These are phyloP conservation scores for Drosophila incognita DNA, from an alignment of 2,888 invertebrate genomes.

Conservation along the genomic window DNA sequence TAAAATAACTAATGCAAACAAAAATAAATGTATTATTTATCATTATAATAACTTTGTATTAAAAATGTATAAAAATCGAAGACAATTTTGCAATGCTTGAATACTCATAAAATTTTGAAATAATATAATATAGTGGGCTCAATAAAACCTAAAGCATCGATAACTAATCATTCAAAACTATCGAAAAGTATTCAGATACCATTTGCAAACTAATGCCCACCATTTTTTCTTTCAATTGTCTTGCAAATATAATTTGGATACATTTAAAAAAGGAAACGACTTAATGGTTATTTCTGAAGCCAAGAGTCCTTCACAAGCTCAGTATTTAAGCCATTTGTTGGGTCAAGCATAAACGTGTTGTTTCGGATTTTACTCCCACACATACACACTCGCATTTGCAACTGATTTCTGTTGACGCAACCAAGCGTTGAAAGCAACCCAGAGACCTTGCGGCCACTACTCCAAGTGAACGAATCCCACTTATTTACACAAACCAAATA, in stretches of 20 bases:
- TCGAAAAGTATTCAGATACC: neutral
- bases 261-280: slow-evolving; percentile 2
- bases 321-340: slow-evolving; percentile 30
- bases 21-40: neutral
- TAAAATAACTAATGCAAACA: no score
- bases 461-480: slow-evolving; percentile 26
- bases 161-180: neutral
- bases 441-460: slow-evolving; percentile 35
- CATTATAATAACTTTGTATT: neutral
- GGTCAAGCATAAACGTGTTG: slow-evolving; percentile 45
- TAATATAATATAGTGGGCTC: neutral
- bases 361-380: slow-evolving; percentile 22
- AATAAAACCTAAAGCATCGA: neutral
- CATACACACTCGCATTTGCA: slow-evolving; percentile 11
- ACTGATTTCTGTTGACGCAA: slow-evolving; percentile 47
- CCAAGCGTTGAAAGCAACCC: slow-evolving; percentile 62
- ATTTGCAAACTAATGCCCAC: neutral
- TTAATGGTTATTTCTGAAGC: slow-evolving; percentile 8
- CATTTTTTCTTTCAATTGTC: neutral
- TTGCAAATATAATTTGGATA: neutral
- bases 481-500: slow-evolving; percentile 23
- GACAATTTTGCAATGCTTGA: neutral
- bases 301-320: slow-evolving; percentile 3
- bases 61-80: neutral
- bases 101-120: neutral